These are phyloP conservation scores for Drosophila paulistorum DNA, from an alignment of 1,140 invertebrate species.

Conservation along the genomic window DNA sequence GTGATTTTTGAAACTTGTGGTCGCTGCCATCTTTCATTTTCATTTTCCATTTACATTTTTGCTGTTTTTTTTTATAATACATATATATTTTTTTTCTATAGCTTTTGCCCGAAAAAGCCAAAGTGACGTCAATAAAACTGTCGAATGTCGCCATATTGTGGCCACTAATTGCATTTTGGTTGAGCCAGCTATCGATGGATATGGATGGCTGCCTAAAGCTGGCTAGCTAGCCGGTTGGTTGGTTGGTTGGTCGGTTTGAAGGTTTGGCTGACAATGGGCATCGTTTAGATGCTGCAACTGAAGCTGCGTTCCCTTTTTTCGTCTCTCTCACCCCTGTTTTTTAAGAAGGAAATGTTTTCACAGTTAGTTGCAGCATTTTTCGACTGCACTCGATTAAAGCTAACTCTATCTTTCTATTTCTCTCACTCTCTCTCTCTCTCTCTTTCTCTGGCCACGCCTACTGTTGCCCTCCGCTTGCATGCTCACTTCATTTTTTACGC, in stretches of 20 bases:
- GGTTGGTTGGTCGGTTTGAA: neutral
- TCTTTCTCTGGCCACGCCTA: slow-evolving; percentile 21
- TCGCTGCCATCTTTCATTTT: slow-evolving; percentile 72
- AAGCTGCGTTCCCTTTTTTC: neutral
- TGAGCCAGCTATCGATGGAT: slow-evolving; percentile 48
- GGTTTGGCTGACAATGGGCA: neutral
- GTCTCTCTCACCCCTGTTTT: neutral
- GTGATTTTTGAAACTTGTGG: slow-evolving; percentile 79
- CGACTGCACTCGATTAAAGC: slow-evolving; percentile 47
- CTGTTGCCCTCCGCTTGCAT: neutral
- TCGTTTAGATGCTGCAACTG: neutral
- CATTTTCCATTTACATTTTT: slow-evolving; percentile 62
- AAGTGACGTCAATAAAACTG: slow-evolving; percentile 55
- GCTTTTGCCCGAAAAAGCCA: slow-evolving; percentile 15
- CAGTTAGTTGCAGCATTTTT: slow-evolving; percentile 14
- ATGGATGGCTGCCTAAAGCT: neutral
- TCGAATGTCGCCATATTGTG: slow-evolving; percentile 59
- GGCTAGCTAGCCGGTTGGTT: neutral
- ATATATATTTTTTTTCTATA: neutral
- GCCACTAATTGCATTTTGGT: slow-evolving; percentile 78
- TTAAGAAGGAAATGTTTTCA: neutral
- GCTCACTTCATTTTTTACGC: neutral
- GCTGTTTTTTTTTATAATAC: neutral
- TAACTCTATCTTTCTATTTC: neutral
- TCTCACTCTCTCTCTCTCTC: neutral